Evolutionary conservation across 2,888 invertebrate genomes (phyloP).

Genomic region (Dioctria linearis): DNA sequence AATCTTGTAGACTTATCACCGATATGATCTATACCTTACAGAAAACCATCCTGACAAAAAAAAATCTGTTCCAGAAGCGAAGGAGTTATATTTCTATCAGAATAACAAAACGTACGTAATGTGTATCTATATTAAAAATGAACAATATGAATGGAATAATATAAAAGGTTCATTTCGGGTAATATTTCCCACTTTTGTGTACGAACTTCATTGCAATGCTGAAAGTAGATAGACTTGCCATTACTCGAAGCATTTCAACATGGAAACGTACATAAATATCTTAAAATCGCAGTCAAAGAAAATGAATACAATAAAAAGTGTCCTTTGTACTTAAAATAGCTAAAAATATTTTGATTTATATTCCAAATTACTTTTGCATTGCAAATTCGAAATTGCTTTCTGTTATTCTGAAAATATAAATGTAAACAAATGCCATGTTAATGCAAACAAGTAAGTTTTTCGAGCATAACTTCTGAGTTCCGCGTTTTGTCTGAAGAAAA

Average conservation of each 20-base stretch:
- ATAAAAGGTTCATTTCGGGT: too few species aligned
- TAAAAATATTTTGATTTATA: conserved; percentile 40
- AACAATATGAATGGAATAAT: too few species aligned
- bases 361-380: conserved; percentile 48
- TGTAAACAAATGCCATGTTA: conserved; percentile 39
- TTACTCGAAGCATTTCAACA: neutral
- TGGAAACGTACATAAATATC: conserved; percentile 23
- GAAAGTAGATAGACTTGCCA: neutral
- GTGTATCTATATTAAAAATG: too few species aligned
- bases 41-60: too few species aligned
- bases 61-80: too few species aligned
- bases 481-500: neutral
- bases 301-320: conserved; percentile 6
- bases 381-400: conserved; percentile 39
- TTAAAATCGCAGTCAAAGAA: conserved; percentile 10
- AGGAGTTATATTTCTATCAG: too few species aligned
- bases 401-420: conserved; percentile 40
- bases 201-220: too few species aligned
- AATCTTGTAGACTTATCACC: too few species aligned
- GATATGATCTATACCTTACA: too few species aligned
- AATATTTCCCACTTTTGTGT: too few species aligned
- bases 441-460: conserved; percentile 21
- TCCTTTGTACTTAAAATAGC: conserved; percentile 12
- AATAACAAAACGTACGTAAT: too few species aligned
- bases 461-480: conserved; percentile 22